These are phyloP conservation scores for Rattus rattus DNA, from an alignment of 2,113 vertebrate genomes.

Conservation along the genomic window DNA sequence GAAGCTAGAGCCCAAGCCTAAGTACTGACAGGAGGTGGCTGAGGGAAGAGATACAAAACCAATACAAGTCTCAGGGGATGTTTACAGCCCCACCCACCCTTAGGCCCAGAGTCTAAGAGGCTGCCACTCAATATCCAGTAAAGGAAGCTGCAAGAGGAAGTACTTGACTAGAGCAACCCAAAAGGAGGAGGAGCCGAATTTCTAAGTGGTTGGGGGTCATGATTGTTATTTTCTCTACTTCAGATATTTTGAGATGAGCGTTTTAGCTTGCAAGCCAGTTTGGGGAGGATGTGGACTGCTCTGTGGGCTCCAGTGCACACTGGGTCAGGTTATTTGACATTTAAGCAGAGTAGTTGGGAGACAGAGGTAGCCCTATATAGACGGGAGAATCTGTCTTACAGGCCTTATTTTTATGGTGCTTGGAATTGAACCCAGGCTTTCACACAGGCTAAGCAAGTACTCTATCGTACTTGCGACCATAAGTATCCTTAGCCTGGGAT, in stretches of 20 bases:
- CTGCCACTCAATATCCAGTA: background rate
- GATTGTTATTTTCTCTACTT: constrained; percentile 31
- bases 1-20: background rate
- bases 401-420: background rate
- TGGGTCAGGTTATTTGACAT: background rate
- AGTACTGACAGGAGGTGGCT: background rate
- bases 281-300: background rate
- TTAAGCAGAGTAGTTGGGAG: background rate
- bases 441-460: background rate
- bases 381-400: background rate
- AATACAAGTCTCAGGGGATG: background rate
- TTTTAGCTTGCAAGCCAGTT: background rate
- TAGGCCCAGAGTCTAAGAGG: background rate
- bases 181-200: background rate
- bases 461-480: background rate
- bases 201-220: background rate
- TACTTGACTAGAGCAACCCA: background rate
- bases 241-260: background rate
- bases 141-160: background rate
- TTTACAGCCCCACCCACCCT: rapidly evolving
- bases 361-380: background rate
- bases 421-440: background rate
- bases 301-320: background rate
- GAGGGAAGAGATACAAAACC: background rate
- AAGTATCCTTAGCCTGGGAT: background rate